Evolutionary conservation across 92 coral and sea anemone species (phyloP).

Genomic region (Heteractis magnifica): DNA sequence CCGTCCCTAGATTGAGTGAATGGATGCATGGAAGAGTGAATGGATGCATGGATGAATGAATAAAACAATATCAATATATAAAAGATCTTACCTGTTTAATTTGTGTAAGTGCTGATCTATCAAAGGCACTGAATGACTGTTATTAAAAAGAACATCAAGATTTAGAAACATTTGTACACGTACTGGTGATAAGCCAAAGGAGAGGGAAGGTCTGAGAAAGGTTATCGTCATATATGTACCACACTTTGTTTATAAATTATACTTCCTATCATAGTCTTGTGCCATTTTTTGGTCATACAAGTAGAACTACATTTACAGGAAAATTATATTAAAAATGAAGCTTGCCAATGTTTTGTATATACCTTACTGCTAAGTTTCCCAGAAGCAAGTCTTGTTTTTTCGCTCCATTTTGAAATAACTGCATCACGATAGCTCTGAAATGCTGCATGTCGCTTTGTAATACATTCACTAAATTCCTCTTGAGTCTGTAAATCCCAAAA

Average conservation of each 20-base stretch:
- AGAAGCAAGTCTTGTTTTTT: constrained; percentile 88
- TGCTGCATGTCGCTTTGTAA: constrained; percentile 82
- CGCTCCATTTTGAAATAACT: constrained; percentile 93
- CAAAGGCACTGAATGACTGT: constrained; percentile 91
- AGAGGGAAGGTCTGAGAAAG: too few relatives aligned
- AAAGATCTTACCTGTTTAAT: constrained; percentile 72
- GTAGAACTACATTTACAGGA: neutral
- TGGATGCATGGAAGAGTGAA: too few relatives aligned
- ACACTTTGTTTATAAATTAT: too few relatives aligned
- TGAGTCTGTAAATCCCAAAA: constrained; percentile 34
- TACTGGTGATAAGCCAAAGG: too few relatives aligned
- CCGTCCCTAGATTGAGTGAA: too few relatives aligned
- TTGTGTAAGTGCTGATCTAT: constrained; percentile 86
- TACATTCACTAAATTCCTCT: constrained; percentile 63
- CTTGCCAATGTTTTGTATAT: neutral
- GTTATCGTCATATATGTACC: too few relatives aligned
- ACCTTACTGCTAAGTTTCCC: constrained; percentile 94
- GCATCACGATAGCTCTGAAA: constrained; percentile 74
- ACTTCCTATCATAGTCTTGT: too few relatives aligned
- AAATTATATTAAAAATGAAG: neutral
- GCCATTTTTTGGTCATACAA: too few relatives aligned
- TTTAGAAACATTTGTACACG: too few relatives aligned
- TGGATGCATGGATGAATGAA: too few relatives aligned
- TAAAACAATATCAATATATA: neutral
- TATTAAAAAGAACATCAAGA: constrained; percentile 2